phyloP scores from a whole-genome alignment of 2,888 invertebrate species.

The Leucoptera coffeella region DNA sequence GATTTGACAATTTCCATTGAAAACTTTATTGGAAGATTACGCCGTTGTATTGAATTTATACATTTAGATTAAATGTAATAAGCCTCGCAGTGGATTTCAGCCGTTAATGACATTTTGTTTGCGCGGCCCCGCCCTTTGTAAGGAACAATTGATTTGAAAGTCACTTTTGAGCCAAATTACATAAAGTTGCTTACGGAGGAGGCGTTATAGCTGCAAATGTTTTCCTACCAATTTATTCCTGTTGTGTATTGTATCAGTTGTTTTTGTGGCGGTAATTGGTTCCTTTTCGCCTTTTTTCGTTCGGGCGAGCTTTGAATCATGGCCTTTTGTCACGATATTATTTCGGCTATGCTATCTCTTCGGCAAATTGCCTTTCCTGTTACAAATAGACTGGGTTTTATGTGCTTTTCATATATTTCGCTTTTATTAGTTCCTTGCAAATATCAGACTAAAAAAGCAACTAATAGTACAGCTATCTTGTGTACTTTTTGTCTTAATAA shows the following conservation, averaged over 20 bases:
- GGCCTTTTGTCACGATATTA: constrained; percentile 49
- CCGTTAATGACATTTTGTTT: constrained; percentile 53
- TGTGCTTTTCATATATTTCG: not conserved
- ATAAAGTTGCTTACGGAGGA: too few relatives aligned
- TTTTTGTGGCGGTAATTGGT: constrained; percentile 46
- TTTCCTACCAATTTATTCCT: not conserved
- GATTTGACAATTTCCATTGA: constrained; percentile 49
- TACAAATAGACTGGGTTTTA: constrained; percentile 8
- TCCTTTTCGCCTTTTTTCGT: constrained; percentile 35
- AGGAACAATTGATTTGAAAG: constrained; percentile 48
- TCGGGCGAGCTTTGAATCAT: constrained; percentile 28
- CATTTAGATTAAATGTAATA: constrained; percentile 28
- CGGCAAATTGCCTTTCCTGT: not conserved
- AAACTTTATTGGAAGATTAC: constrained; percentile 52
- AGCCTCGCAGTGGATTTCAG: constrained; percentile 50
- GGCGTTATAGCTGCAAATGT: not conserved
- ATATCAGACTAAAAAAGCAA: not conserved
- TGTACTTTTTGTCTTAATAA: too few relatives aligned
- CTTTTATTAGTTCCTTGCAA: not conserved
- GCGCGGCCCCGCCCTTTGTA: constrained; percentile 20
- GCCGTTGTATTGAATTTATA: constrained; percentile 28
- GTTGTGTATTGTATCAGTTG: constrained; percentile 12
- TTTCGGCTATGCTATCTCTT: constrained; percentile 14
- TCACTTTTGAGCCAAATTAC: too few relatives aligned
- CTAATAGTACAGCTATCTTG: too few relatives aligned